A percentile compares a stretch with the other conserved stretches of the same genome.
Conservation (phyloP, 2,888 invertebrate genomes). For the Meliscaeva auricollis region DNA sequence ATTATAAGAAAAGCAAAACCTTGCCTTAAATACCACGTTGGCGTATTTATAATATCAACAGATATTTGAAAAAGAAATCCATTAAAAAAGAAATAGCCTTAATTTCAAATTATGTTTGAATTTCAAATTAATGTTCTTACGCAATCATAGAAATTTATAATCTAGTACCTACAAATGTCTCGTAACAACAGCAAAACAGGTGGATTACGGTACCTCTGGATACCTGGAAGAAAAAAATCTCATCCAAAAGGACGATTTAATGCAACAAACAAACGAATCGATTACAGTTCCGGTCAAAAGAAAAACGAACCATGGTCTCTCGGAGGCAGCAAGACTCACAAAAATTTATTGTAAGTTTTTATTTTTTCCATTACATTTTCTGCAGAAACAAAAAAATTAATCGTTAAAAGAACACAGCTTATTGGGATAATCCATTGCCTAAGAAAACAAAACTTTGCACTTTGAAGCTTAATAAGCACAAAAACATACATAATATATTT, state of each 20-base stretch:
- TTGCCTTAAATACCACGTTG: too few relatives aligned
- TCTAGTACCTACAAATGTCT: slow-evolving; percentile 79
- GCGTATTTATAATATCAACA: neutral
- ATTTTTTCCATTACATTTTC: neutral
- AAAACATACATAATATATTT: too few relatives aligned
- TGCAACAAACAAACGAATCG: slow-evolving; percentile 80
- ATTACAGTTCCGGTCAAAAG: slow-evolving; percentile 80
- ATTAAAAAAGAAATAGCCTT: neutral
- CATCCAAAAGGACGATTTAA: slow-evolving; percentile 82
- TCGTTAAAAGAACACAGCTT: neutral
- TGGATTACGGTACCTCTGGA: slow-evolving; percentile 83
- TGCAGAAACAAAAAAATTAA: neutral
- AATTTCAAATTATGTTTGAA: neutral
- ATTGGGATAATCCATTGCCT: too few relatives aligned
- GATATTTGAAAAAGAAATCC: neutral
- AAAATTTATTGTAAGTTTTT: slow-evolving; percentile 81
- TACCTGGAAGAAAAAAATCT: slow-evolving; percentile 82
- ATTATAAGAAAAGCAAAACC: too few relatives aligned
- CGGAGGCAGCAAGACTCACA: slow-evolving; percentile 82
- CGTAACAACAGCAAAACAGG: slow-evolving; percentile 79
- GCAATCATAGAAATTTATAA: slow-evolving; percentile 45
- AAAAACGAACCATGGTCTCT: slow-evolving; percentile 83
- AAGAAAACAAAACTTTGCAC: too few relatives aligned
- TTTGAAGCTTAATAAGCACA: too few relatives aligned
- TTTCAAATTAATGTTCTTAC: slow-evolving; percentile 5